phyloP scores from a whole-genome alignment of 2,113 vertebrate genomes.

The Antechinus flavipes region DNA sequence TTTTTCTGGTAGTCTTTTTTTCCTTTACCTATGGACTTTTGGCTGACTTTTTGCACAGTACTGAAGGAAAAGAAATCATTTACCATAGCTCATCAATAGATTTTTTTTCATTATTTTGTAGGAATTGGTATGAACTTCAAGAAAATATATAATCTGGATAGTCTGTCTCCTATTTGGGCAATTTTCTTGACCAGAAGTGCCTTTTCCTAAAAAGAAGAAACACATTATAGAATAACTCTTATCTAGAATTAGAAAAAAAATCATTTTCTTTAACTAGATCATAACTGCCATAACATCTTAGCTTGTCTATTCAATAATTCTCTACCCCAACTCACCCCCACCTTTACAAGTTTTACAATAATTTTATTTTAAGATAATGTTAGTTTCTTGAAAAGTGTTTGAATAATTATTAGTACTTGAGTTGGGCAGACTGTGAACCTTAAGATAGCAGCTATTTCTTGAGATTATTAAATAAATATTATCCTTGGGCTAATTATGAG shows the following conservation, averaged over 20 bases:
- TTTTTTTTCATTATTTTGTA: background rate
- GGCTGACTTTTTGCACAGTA: background rate
- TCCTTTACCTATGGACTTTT: background rate
- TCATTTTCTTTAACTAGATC: background rate
- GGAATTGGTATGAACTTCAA: background rate
- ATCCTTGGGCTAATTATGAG: background rate
- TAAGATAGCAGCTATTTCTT: background rate
- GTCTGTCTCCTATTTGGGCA: background rate
- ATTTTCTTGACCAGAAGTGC: background rate
- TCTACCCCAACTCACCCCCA: background rate
- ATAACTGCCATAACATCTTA: background rate
- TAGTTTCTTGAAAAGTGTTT: background rate
- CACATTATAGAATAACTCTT: background rate
- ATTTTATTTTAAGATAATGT: background rate
- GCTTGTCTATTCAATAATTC: background rate
- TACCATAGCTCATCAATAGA: background rate
- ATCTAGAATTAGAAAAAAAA: background rate
- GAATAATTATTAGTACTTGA: background rate
- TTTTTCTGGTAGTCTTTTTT: background rate
- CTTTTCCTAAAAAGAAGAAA: background rate
- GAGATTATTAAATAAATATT: background rate
- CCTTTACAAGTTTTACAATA: background rate
- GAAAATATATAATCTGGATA: background rate
- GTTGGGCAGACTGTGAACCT: background rate
- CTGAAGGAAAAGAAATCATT: background rate